Conservation (phyloP, 1,140 invertebrate genomes). For the Ceratosolen fusciceps region DNA sequence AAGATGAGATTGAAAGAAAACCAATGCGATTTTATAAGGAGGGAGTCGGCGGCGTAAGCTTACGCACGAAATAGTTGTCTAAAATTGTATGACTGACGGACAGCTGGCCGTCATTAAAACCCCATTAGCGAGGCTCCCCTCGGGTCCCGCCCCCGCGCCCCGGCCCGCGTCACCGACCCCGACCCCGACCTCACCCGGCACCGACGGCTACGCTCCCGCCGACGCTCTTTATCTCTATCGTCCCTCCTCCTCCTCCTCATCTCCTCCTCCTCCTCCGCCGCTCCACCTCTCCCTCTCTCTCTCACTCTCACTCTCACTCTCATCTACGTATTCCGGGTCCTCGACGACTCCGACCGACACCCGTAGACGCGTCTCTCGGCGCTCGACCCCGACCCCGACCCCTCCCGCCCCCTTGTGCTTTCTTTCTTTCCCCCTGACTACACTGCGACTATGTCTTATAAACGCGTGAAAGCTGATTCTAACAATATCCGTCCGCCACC, state of each 20-base stretch:
- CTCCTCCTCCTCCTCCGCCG: too few relatives aligned
- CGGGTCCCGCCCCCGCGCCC: neutral
- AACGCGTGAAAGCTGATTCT: slow-evolving; percentile 7
- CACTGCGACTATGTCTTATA: slow-evolving; percentile 11
- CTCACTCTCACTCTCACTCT: neutral
- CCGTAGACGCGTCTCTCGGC: too few relatives aligned
- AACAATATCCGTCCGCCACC: slow-evolving; percentile 14
- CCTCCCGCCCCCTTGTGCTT: neutral
- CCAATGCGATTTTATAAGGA: slow-evolving; percentile 40
- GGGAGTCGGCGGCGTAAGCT: neutral
- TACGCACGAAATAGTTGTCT: slow-evolving; percentile 42
- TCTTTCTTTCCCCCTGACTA: neutral
- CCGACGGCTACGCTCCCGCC: neutral
- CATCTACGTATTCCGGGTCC: neutral
- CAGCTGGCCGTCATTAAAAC: slow-evolving; percentile 67
- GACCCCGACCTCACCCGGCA: too few relatives aligned
- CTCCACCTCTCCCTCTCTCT: neutral
- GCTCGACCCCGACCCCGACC: too few relatives aligned
- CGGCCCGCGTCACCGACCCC: too few relatives aligned
- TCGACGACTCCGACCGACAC: too few relatives aligned
- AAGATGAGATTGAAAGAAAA: slow-evolving; percentile 39
- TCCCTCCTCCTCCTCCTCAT: neutral
- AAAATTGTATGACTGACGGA: slow-evolving; percentile 59
- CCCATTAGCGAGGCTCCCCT: slow-evolving; percentile 33
- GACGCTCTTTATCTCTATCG: neutral